Base-by-base conservation (phyloP, 92 coral and sea anemone species). In the Phenganax stokvisi region DNA sequence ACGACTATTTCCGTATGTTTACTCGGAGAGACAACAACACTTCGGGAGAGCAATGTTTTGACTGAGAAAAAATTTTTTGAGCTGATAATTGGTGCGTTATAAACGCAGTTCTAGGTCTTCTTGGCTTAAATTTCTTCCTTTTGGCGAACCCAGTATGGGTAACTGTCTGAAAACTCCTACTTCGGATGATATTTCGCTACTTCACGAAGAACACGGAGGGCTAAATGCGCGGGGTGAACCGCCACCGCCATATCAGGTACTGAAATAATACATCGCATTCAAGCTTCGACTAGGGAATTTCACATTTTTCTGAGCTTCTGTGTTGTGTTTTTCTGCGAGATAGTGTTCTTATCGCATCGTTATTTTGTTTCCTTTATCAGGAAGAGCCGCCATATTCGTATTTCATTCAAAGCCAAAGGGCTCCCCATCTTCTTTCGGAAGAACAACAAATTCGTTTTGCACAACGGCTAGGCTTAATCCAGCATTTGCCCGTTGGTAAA, bases 391-490 rank as follows among this genome's bases (percentile, higher is more conserved):
- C 98, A 58, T 92, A 92, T 67, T 79, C 83, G 60, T 79, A 55
- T 79, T 94, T 86, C 84, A 94, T 94, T 79, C 98, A 94, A 87
- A 92, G 98, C 84, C 98, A 94, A 76, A 92, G 90, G 60, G 97
- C 98, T 54, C 98, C 98, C 56, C 98, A 92, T 72, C 85, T 94
- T 25, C 88, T 94, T 13, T 94, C 98, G 10, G 98, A 94, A 87
- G 98, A 94, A 67, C 98, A 94, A 77, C 98, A 94, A 86, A 94
- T 94, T 71, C 98, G 98, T 71, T 79, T 94, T 84, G 98, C 98
- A 0, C 98, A 94, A 37, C 93, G 98, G 56, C 87, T 94, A 63
- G 98, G 98, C 9, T 61, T 94, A 53, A 94, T 94, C 71, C 98
- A 94, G 72, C 98, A 94, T 86, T 90, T 94, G 63, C 98, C 98